Evolutionary conservation across 2,113 vertebrate genomes (phyloP), one percentile per base, ranked within the genome.

Genomic region (Mionectes macconnelli): DNA sequence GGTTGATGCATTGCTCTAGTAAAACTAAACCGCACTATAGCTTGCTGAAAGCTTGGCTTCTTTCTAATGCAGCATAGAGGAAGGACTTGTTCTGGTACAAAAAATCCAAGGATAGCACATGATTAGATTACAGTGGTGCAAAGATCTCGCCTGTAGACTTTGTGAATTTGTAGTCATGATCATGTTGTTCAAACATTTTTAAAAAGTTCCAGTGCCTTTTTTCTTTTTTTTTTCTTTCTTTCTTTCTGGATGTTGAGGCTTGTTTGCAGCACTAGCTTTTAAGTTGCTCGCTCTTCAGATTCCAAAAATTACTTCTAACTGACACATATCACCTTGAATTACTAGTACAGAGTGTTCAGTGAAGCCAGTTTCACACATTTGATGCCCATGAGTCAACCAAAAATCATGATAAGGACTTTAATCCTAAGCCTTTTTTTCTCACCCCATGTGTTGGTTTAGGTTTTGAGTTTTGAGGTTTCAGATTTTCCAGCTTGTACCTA

Each of bases 1-100:
- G 55, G 91, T 7, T 90, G 93, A 96, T 83, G 87, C 81, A 73
- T 79, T 82, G 74, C 93, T 62, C 50, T 67, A 79, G 59, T 83
- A 87, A 85, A 91, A 85, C 87, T 55, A 67, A 94, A 72, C 68
- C 60, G 69, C 47, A n/a, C 64, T 47, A 40, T 22, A 85, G 87
- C 75, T 80, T 50, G 63, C 87, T 85, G 84, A 90, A 87, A 85
- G 57, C 84, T 87, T 4, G 0, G 50, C 77, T 93, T 82, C 84
- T 18, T 75, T 75, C 69, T 89, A 87, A 72, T 0, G 2, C 66
- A 87, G 74, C 70, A 45, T 49, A 66, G 73, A 73, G 78, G 62
- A 83, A 85, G 66, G 14, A 64, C 62, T 81, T 89, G 42, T 66
- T 92, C 77, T 81, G 50, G 50, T 55, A 77, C 44, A 63, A 72